Evolutionary conservation across 2,797 vertebrate species (phyloP).

Genomic region (Manis crassicaudata): DNA sequence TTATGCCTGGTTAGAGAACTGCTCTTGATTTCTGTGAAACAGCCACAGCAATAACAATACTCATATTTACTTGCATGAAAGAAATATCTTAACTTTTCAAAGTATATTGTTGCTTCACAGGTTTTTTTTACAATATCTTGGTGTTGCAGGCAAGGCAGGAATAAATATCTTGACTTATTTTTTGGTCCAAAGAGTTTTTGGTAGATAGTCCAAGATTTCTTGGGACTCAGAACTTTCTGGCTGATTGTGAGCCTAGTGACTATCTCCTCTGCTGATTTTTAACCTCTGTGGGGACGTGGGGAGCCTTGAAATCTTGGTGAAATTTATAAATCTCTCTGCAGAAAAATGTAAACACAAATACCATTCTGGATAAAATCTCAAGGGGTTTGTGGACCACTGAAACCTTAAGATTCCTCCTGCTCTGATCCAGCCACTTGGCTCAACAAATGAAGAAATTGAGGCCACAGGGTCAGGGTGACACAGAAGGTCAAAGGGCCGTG

Average conservation of each 20-base stretch:
- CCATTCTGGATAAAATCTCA: neutral
- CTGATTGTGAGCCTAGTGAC: neutral
- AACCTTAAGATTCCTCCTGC: neutral
- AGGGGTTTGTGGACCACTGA: neutral
- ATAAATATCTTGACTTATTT: slow-evolving; percentile 60
- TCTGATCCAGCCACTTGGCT: neutral
- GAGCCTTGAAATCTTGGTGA: neutral
- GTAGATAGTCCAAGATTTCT: slow-evolving; percentile 40
- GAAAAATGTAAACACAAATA: neutral
- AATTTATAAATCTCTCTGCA: neutral
- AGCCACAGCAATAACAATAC: neutral
- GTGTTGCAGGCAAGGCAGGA: neutral
- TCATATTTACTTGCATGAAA: neutral
- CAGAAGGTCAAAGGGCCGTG: neutral
- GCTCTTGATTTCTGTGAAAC: neutral
- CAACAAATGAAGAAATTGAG: neutral
- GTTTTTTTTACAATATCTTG: slow-evolving; percentile 17
- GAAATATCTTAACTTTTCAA: slow-evolving; percentile 44
- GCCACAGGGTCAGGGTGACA: neutral
- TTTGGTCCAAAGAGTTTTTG: slow-evolving; percentile 46
- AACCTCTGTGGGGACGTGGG: neutral
- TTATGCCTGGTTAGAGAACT: neutral
- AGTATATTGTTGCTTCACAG: slow-evolving; percentile 3
- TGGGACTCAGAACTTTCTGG: slow-evolving; percentile 35
- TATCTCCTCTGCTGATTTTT: neutral